Base-by-base conservation (phyloP, 2,888 invertebrate genomes). In the Andrena bucephala region DNA sequence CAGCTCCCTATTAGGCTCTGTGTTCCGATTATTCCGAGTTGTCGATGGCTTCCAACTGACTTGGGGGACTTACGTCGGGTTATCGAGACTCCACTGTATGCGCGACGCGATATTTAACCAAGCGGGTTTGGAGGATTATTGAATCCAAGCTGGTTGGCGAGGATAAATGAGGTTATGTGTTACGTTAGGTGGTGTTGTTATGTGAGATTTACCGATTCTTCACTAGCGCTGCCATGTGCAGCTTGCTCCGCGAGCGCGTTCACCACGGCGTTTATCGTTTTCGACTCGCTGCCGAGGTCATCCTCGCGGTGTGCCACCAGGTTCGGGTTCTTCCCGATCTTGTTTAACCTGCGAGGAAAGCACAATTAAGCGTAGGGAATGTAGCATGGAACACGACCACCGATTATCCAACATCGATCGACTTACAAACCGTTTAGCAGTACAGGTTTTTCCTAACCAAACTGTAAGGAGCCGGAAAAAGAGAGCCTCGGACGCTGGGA, bases 301-400 rank as follows among this genome's bases (percentile, higher is more conserved):
- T 96, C 96, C 92, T 96, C 96, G 84, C 97, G 96, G 92, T 98
- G 97, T 48, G 95, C 94, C 93, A 98, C 97, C 91, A 98, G 96
- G 94, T 98, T 98, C 72, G 99, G 99, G 95, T 99, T 99, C 95
- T 99, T 99, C 90, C 99, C 99, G 94, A 99, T 99, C 95, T 99
- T 99, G 95, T 99, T 99, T 91, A 99, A 96, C 94, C 98, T 95
- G 94, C 63, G 92, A 92, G 84, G 87, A 92, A 87, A 94, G 87
- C 84, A 92, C 87, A 89, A 92, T 94, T 94, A 94, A 94, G 94
- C 94, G 94, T 94, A 94, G 94, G 94, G 94, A 93, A 94, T 93
- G 93, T 94, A 84, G 90, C 91, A 93, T 77, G 76, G 81, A 86
- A 86, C 89, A 92, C 93, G 90, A 91, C 93, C 93, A 90, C 92